Conservation (phyloP, 2,113 vertebrate genomes). For the Lophius piscatorius region DNA sequence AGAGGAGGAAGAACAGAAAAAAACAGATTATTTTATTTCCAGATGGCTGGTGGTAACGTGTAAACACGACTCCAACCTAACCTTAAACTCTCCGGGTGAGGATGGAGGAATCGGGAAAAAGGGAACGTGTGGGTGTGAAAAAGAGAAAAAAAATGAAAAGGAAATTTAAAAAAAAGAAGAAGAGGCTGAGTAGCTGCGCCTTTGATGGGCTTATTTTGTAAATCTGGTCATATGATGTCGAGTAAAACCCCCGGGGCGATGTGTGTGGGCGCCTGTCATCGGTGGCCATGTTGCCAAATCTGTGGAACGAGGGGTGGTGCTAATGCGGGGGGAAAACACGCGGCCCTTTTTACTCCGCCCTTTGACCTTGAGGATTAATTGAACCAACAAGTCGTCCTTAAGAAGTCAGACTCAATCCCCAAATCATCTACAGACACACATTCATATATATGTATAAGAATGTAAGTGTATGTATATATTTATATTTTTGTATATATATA, state of each 20-base stretch:
- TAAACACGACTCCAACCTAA: slow-evolving; percentile 20
- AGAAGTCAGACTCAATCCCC: not conserved
- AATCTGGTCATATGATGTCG: slow-evolving; percentile 41
- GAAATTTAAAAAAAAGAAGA: too few species aligned
- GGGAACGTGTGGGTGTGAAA: slow-evolving; percentile 16
- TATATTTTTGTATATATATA: too few species aligned
- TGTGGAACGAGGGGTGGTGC: not conserved
- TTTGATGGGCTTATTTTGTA: slow-evolving; percentile 53
- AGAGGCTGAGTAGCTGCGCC: slow-evolving; percentile 5
- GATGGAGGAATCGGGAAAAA: slow-evolving; percentile 18
- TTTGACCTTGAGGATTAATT: slow-evolving; percentile 27
- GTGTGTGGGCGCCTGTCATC: slow-evolving; percentile 15
- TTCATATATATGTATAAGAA: not conserved
- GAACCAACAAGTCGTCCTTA: not conserved
- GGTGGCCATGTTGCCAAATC: not conserved
- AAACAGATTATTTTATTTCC: too few species aligned
- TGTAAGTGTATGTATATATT: too few species aligned
- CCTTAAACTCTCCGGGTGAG: slow-evolving; percentile 23
- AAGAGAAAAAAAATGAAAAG: too few species aligned
- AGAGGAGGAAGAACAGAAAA: not conserved
- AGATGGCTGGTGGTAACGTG: slow-evolving; percentile 13
- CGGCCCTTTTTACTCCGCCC: not conserved
- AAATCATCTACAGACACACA: not conserved
- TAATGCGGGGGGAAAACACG: not conserved
- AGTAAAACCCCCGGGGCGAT: not conserved